These are phyloP conservation scores for Pygocentrus nattereri DNA, from an alignment of 2,797 vertebrate species.

Conservation along the genomic window DNA sequence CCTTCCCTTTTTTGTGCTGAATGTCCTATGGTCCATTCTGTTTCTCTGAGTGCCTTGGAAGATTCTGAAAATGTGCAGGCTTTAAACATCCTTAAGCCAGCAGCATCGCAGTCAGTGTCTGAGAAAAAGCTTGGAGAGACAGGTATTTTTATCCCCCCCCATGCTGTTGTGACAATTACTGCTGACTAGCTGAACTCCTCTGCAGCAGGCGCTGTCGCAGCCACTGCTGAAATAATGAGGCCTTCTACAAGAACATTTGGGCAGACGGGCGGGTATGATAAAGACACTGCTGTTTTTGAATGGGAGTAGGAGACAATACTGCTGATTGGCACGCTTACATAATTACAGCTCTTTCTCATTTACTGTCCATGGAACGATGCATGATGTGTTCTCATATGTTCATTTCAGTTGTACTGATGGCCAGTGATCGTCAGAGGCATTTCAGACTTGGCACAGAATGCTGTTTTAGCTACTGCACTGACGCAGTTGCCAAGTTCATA, in stretches of 20 bases:
- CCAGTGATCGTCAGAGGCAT: slow-evolving; percentile 13
- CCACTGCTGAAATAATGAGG: slow-evolving; percentile 22
- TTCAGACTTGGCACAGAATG: slow-evolving; percentile 5
- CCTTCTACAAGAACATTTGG: slow-evolving; percentile 10
- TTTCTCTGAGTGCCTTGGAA: background rate
- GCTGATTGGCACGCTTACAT: slow-evolving; percentile 17
- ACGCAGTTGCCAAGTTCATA: slow-evolving; percentile 10
- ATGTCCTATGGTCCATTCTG: too few species aligned
- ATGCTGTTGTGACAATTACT: slow-evolving; percentile 7
- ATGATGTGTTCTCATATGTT: slow-evolving; percentile 18
- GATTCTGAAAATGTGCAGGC: background rate
- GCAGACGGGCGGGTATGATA: background rate
- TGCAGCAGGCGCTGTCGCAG: background rate
- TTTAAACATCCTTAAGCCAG: slow-evolving; percentile 8
- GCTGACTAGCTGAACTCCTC: background rate
- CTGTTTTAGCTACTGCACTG: background rate
- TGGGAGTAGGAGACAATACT: slow-evolving; percentile 1
- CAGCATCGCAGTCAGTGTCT: slow-evolving; percentile 6
- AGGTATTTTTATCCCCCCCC: background rate
- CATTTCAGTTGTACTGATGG: background rate
- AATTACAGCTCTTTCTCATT: slow-evolving; percentile 18
- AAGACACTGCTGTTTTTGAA: background rate
- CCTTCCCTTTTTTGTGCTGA: background rate
- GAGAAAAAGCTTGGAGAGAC: background rate
- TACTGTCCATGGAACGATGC: slow-evolving; percentile 1